Evolutionary conservation across 2,797 vertebrate species (phyloP), one percentile per base, ranked within the genome.

Genomic region (Scolopax rusticola): DNA sequence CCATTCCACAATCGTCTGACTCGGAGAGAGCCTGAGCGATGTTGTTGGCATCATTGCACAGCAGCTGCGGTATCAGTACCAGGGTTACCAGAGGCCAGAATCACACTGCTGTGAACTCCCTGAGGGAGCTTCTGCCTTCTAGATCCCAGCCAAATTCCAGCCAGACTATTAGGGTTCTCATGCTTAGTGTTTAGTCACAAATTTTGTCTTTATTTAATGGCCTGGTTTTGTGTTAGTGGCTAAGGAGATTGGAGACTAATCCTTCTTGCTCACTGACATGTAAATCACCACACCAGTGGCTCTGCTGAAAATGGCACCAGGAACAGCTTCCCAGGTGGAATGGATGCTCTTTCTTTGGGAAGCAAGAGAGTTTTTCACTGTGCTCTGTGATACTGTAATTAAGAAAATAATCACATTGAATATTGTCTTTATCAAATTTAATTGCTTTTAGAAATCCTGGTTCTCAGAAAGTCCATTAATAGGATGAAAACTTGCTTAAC

Each of bases 101-200:
- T 24, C 0, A 0, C 47, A 20, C 38, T 75, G 12, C 38, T 87
- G 27, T 53, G 25, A 38, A 3, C 12, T 71, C 5, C 2, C 3
- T 74, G 12, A 20, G 18, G n/a, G 33, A 18, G 1, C 27, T 95
- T 73, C 38, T 87, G 33, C 28, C 38, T 65, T 78, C 65, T 57
- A 45, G 57, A 32, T 69, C 18, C 50, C 33, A 79, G 41, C 6
- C 40, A 76, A 76, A 56, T 40, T 17, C 33, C 21, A 41, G 38
- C 8, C 63, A 79, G 6, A 59, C 12, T 18, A 13, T 3, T 25
- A 32, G 15, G 15, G 19, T 33, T 61, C 20, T 64, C 33, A 60
- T 88, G 40, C 48, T 78, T 47, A 16, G 15, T 45, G 24, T 51
- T 87, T 69, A 18, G 9, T 77, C 32, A 32, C 30, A 75, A 64